phyloP scores from a whole-genome alignment of 2,113 vertebrate species.

The Saccopteryx bilineata region DNA sequence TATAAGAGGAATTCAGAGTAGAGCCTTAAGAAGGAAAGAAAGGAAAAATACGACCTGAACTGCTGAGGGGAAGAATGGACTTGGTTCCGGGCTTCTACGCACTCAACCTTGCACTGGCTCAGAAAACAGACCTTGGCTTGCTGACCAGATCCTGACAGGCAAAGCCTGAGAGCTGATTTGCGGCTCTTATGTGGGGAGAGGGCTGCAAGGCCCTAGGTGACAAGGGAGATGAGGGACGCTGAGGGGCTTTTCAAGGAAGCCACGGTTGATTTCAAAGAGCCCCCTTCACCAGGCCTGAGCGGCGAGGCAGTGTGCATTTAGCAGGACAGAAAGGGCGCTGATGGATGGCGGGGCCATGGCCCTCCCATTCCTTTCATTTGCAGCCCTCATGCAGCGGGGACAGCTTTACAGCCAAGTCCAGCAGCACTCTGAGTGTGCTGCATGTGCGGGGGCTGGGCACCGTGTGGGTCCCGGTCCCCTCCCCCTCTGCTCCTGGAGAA shows the following conservation, averaged over 20 bases:
- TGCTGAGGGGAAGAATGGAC: background rate
- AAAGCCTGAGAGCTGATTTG: background rate
- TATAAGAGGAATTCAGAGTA: background rate
- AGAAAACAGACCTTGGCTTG: background rate
- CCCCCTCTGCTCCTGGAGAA: background rate
- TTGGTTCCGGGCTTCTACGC: background rate
- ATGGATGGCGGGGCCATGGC: background rate
- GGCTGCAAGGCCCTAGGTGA: background rate
- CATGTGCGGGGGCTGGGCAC: rapidly evolving
- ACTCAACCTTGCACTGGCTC: background rate
- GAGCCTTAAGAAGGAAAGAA: background rate
- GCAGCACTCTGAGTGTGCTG: rapidly evolving
- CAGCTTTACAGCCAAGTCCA: background rate
- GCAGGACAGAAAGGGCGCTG: background rate
- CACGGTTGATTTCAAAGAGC: background rate
- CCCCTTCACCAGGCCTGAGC: background rate
- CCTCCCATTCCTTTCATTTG: background rate
- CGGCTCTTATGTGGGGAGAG: background rate
- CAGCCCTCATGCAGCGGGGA: background rate
- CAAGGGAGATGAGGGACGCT: background rate
- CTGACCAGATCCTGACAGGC: background rate
- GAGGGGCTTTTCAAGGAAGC: conserved; percentile 52
- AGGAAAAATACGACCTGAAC: background rate
- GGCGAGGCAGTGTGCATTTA: background rate
- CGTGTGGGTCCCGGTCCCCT: rapidly evolving